phyloP scores from a whole-genome alignment of 2,888 invertebrate species.

The Malthinus seriepunctatus region DNA sequence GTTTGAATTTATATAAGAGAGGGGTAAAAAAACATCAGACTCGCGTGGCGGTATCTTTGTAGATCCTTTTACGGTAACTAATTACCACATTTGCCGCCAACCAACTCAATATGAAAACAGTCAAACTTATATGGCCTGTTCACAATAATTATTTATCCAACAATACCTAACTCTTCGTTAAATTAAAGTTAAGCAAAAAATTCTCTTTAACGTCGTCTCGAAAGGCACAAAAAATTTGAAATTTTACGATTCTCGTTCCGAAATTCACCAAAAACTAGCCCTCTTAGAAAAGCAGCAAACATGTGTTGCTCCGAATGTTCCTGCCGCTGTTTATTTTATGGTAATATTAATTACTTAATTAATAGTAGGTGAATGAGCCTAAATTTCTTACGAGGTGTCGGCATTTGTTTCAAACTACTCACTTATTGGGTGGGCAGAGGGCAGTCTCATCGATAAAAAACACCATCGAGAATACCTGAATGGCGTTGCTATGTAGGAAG shows the following conservation, averaged over 20 bases:
- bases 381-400: conserved; percentile 48
- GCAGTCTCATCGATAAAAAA: conserved; percentile 49
- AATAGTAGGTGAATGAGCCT: conserved; percentile 24
- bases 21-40: conserved; percentile 40
- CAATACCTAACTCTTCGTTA: no score
- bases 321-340: no score
- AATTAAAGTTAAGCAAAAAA: no score
- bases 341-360: neutral
- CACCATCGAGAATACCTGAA: conserved; percentile 52
- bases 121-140: conserved; percentile 39
- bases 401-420: conserved; percentile 49
- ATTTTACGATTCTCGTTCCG: no score
- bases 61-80: conserved; percentile 53
- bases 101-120: conserved; percentile 49
- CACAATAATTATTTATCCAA: conserved; percentile 25
- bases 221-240: no score
- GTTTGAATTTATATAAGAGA: conserved; percentile 39
- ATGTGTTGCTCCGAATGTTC: no score
- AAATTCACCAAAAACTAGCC: no score
- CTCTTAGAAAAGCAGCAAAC: no score
- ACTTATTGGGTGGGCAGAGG: conserved; percentile 54
- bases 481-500: conserved; percentile 53
- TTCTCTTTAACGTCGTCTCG: no score
- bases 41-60: conserved; percentile 54
- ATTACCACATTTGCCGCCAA: conserved; percentile 51